Evolutionary conservation across 2,797 vertebrate species (phyloP), one percentile per base, ranked within the genome.

Genomic region (Fundulus diaphanus): DNA sequence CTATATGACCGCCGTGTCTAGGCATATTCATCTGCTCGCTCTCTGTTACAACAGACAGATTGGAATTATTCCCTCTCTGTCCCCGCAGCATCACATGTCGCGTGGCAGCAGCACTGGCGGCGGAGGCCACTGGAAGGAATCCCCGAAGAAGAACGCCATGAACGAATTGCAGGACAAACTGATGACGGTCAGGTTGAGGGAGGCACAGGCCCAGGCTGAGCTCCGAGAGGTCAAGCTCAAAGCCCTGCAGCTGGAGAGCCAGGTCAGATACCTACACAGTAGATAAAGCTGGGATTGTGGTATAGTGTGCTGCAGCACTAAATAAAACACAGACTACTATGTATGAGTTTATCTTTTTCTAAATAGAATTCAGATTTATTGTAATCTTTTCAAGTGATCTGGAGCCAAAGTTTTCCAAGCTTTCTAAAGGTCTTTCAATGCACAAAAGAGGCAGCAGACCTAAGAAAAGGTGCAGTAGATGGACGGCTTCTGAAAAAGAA

Each of bases 161-260:
- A 96, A 96, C 35, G 97, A 98, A 86, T 93, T 99, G 85, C 97
- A 99, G 90, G 97, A 98, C 82, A 97, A 98, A 79, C 93, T 98
- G 90, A 97, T 99, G 97, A 95, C 93, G 0, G 90, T 96, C 44
- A 94, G 96, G 24, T 94, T 98, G 84, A 94, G 96, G 24, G 97
- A 99, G 89, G 96, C 97, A 3, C 97, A 98, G 91, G 96, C 96
- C 8, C 96, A 97, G 89, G 97, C 97, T 0, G 97, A 99, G 80
- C 95, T 97, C 66, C 90, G 96, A 27, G 97, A 97, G 82, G 94
- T 98, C 89, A 96, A 96, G 71, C 96, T 98, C 74, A 96, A 96
- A 73, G 95, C 96, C 49, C 93, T 98, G 88, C 96, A 97, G 85
- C 95, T 97, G 42, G 97, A 98, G 87, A 97, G 96, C n/a, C 97